A percentile compares a stretch with the other conserved stretches of the same genome.
These are phyloP conservation scores for Drosophila tripunctata DNA, from an alignment of 2,888 invertebrate genomes.

Conservation along the genomic window DNA sequence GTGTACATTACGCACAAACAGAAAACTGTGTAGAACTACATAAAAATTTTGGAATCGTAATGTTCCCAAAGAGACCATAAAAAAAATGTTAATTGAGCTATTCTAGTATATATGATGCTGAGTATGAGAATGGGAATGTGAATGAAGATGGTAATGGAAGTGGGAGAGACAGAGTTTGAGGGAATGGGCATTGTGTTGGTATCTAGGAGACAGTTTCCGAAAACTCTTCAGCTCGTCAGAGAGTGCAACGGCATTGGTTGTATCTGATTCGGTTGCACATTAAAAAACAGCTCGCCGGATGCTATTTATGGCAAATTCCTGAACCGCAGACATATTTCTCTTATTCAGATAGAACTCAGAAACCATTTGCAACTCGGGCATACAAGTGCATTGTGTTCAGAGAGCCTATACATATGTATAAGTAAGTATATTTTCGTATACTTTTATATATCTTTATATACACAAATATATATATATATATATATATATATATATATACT, in stretches of 20 bases:
- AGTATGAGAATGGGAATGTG: not conserved
- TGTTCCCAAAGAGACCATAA: slow-evolving; percentile 18
- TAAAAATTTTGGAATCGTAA: not conserved
- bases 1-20: not conserved
- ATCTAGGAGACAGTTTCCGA: slow-evolving; percentile 23
- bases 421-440: slow-evolving; percentile 10
- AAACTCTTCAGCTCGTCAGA: slow-evolving; percentile 7
- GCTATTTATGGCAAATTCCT: slow-evolving; percentile 77
- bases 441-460: slow-evolving; percentile 16
- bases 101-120: not conserved
- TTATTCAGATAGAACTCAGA: slow-evolving; percentile 36
- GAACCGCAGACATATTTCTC: slow-evolving; percentile 50
- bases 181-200: slow-evolving; percentile 3
- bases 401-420: slow-evolving; percentile 1
- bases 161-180: too few species aligned
- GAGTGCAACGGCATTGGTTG: slow-evolving; percentile 32
- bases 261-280: slow-evolving; percentile 30
- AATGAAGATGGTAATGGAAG: not conserved
- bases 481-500: slow-evolving; percentile 26
- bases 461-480: slow-evolving; percentile 13
- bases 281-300: slow-evolving; percentile 49
- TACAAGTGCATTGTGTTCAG: slow-evolving; percentile 53
- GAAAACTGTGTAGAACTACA: not conserved
- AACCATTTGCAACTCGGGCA: slow-evolving; percentile 27
- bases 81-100: slow-evolving; percentile 18